Evolutionary conservation across 2,888 invertebrate species (phyloP), one percentile per base, ranked within the genome.

Genomic region (Terebella lapidaria): DNA sequence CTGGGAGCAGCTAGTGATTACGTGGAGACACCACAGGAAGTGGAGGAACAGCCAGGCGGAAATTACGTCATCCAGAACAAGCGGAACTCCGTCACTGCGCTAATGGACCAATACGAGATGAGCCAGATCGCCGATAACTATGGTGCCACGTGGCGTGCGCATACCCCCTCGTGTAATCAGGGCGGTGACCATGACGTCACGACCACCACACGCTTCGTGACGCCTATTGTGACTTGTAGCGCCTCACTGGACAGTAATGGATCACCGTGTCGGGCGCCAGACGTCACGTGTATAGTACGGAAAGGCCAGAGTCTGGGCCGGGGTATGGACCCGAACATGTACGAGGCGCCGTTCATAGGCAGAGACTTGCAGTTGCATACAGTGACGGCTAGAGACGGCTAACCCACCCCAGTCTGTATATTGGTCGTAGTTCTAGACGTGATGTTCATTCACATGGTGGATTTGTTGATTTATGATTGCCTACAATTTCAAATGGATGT

Each of bases 61-160:
- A 35, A 10, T n/a, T 53, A 53, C 29, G 53, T 27, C 27, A 25
- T 53, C 10, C 27, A 53, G 53, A 53, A 53, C 53, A 53, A 53
- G 28, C 53, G 29, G 10, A 53, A 53, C 28, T 53, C 53, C 15
- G 29, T 15, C 53, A 28, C 53, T 4, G 53, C 29, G 28, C 53
- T 53, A 10, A 28, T 53, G 53, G 53, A 53, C 53, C 53, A 53
- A 22, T 27, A 27, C 27, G 53, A 53, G 28, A 25, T 53, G 53
- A 22, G 5, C 27, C 25, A 28, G 27, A 25, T 53, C 5, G 15
- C 53, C 27, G 53, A 53, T 24, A 53, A 5, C 5, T 53, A 53
- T 22, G 53, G 53, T 22, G 53, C 53, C 53, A 53, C 29, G 27
- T 53, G 53, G 53, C 53, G 53, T 5, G 15, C 22, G 4, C 53